Base-by-base conservation (phyloP, 2,888 invertebrate species). In the Microctonus hyperodae region DNA sequence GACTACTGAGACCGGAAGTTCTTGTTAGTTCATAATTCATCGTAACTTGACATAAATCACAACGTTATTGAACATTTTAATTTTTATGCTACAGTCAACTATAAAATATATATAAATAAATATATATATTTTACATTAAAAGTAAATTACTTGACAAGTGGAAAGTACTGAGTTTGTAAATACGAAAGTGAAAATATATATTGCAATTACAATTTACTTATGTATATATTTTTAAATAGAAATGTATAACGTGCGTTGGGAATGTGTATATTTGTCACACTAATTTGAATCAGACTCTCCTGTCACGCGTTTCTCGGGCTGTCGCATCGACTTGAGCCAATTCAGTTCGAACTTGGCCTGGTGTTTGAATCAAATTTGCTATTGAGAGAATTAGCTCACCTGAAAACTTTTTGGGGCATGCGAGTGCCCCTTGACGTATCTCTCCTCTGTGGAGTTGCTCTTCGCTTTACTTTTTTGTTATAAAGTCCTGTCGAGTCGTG, bases 301-400 rank as follows among this genome's bases (percentile, higher is more conserved):
- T 25, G 28, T 60, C 59, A 60, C 59, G 48, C 48, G 31, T 48
- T 60, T 25, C 59, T 44, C 16, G 10, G 25, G 31, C 59, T 60
- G 59, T 60, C 59, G 11, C 55, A 31, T 5, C 16, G 60, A 60
- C 55, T 55, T 31, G 4, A 55, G 33, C 55, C 55, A 55, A 55
- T 55, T 20, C 33, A 11, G 51, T 51, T 44, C 28, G 40, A 57
- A 64, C 64, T 64, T 64, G 48, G 64, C 31, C 31, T 48, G 31
- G 64, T 56, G 57, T 64, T 64, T 64, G 64, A 64, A 64, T 64
- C 57, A 48, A 64, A 64, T 64, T 48, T 37, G 44, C 20, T 7
- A 44, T 44, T 33, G 64, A 33, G 44, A 16, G 31, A 7, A 44
- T n/a, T n/a, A n/a, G 48, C 56, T 33, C 48, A 44, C 28, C 31